Conservation (phyloP, 2,113 vertebrate genomes). For the Zosterops japonicus region DNA sequence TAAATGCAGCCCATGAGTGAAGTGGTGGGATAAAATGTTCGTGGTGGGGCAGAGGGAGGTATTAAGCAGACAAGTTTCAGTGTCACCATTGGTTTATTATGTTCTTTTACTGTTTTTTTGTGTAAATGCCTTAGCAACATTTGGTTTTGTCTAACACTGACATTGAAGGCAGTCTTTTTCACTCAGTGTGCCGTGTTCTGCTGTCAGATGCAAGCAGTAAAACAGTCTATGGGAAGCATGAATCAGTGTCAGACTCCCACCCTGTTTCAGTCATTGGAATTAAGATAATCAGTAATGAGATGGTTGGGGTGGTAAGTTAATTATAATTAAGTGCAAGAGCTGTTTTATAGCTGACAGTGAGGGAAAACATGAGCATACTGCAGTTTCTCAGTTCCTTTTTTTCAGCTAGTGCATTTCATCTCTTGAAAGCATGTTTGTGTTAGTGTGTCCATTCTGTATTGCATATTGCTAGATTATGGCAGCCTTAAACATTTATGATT, state of each 20-base stretch:
- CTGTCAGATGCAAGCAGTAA: not conserved
- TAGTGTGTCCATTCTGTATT: not conserved
- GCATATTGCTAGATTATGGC: not conserved
- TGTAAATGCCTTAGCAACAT: not conserved
- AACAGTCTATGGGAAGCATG: constrained; percentile 10
- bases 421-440: not conserved
- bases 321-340: constrained; percentile 32
- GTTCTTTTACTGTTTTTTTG: not conserved
- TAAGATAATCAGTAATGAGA: constrained; percentile 44
- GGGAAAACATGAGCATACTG: not conserved
- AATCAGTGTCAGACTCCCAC: constrained; percentile 21
- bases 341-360: not conserved
- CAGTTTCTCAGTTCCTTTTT: not conserved
- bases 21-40: not conserved
- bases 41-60: not conserved
- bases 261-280: constrained; percentile 38
- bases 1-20: not conserved
- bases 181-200: not conserved
- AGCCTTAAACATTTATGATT: not conserved
- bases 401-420: not conserved
- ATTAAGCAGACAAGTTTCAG: not conserved
- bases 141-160: not conserved
- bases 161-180: not conserved
- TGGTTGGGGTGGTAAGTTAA: constrained; percentile 44
- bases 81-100: not conserved